These are phyloP conservation scores for Ageneiosus marmoratus DNA, from an alignment of 2,113 vertebrate species.

Conservation along the genomic window DNA sequence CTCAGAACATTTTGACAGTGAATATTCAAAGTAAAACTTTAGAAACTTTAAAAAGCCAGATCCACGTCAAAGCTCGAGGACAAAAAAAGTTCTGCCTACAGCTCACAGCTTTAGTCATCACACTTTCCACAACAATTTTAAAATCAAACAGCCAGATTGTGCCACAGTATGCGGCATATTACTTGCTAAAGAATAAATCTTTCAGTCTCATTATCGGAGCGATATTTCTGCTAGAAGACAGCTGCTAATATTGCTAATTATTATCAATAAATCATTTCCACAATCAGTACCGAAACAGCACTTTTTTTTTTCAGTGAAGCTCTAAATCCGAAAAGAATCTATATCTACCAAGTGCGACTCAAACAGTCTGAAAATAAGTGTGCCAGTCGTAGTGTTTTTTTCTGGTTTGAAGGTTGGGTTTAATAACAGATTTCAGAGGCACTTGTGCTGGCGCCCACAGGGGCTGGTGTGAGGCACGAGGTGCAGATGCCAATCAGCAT, in stretches of 20 bases:
- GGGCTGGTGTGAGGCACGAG: conserved; percentile 1
- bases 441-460: background rate
- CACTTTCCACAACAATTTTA: conserved; percentile 5
- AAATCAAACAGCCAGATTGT: conserved; percentile 29
- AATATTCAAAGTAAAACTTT: conserved; percentile 2
- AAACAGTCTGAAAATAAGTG: conserved; percentile 23
- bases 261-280: conserved; percentile 19
- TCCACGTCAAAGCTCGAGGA: background rate
- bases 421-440: background rate
- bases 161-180: conserved; percentile 1
- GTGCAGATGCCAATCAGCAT: conserved; percentile 26
- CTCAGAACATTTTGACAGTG: background rate
- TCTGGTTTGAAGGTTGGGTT: background rate
- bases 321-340: conserved; percentile 21
- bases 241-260: conserved; percentile 27
- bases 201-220: conserved; percentile 18
- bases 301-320: background rate
- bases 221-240: conserved; percentile 5
- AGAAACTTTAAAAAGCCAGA: background rate
- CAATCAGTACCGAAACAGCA: background rate
- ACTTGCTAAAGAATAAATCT: conserved; percentile 10
- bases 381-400: background rate
- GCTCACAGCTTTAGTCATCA: conserved; percentile 8
- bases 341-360: conserved; percentile 10
- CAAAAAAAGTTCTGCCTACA: conserved; percentile 8